These are phyloP conservation scores for Lasioglossum albipes DNA, from an alignment of 1,140 invertebrate genomes.

Conservation along the genomic window DNA sequence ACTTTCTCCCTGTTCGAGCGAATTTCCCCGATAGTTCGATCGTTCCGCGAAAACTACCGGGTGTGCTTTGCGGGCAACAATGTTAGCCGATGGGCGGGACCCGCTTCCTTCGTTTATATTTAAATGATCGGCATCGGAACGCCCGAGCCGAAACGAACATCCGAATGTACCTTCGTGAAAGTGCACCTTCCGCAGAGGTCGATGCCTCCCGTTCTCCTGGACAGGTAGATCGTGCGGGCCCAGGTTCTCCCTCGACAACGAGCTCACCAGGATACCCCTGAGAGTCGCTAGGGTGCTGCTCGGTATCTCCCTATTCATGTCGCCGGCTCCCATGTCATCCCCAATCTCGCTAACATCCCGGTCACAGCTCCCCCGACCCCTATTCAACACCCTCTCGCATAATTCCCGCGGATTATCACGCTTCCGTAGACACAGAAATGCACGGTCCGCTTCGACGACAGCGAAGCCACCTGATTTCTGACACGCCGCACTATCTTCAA, in stretches of 20 bases:
- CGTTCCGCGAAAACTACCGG: not conserved
- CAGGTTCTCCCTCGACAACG: conserved; percentile 82
- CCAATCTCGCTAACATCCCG: conserved; percentile 1
- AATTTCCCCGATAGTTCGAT: not conserved
- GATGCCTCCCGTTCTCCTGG: conserved; percentile 68
- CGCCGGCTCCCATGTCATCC: conserved; percentile 74
- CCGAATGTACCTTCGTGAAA: conserved; percentile 68
- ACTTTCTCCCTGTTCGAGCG: conserved; percentile 14
- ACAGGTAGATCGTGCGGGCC: conserved; percentile 77
- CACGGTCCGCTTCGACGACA: conserved; percentile 23
- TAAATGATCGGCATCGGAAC: conserved; percentile 35
- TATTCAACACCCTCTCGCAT: not conserved
- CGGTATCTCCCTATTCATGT: conserved; percentile 79
- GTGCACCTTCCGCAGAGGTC: conserved; percentile 73
- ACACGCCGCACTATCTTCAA: too few relatives aligned
- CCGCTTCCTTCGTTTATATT: conserved; percentile 60
- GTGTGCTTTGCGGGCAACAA: not conserved
- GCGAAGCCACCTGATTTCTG: conserved; percentile 40
- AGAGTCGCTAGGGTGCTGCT: conserved; percentile 81
- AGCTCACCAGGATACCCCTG: conserved; percentile 82
- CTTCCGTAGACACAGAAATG: not conserved
- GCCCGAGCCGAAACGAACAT: not conserved
- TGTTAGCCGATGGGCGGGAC: conserved; percentile 20
- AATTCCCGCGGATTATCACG: not conserved
- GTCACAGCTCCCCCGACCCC: not conserved